Evolutionary conservation across 2,888 invertebrate genomes (phyloP).

Genomic region (Lathronympha strigana): DNA sequence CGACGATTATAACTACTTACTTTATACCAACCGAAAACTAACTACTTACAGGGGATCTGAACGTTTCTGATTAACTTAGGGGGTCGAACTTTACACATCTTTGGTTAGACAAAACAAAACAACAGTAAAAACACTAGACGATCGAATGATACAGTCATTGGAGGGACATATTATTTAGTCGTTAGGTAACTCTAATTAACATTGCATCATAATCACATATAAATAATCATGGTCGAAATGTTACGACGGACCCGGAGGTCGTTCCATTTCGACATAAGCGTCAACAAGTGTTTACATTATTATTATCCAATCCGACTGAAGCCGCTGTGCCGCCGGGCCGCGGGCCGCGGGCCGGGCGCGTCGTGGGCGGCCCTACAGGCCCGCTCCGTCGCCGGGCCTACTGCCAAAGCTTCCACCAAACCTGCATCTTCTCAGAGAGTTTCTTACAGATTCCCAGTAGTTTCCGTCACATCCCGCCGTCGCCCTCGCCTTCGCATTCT

Average conservation of each 20-base stretch:
- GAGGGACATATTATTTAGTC: slow-evolving; percentile 81
- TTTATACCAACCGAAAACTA: slow-evolving; percentile 77
- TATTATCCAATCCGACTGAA: slow-evolving; percentile 63
- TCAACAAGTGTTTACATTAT: slow-evolving; percentile 72
- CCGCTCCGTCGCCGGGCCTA: slow-evolving; percentile 51
- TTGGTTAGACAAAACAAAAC: slow-evolving; percentile 82
- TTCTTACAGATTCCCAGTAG: slow-evolving; percentile 95
- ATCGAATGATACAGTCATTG: slow-evolving; percentile 80
- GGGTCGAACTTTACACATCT: slow-evolving; percentile 71
- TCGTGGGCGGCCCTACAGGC: slow-evolving; percentile 39
- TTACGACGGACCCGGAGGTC: slow-evolving; percentile 69
- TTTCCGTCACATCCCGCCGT: slow-evolving; percentile 96
- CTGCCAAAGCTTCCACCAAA: slow-evolving; percentile 94
- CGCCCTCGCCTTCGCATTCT: slow-evolving; percentile 82
- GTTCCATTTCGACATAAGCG: slow-evolving; percentile 80
- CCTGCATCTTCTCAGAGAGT: slow-evolving; percentile 94
- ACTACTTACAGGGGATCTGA: slow-evolving; percentile 79
- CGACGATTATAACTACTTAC: slow-evolving; percentile 80
- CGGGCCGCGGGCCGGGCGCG: slow-evolving; percentile 48
- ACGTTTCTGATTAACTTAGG: slow-evolving; percentile 70
- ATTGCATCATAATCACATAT: slow-evolving; percentile 79
- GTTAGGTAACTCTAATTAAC: slow-evolving; percentile 82
- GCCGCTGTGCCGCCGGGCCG: slow-evolving; percentile 34
- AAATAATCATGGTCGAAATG: slow-evolving; percentile 79
- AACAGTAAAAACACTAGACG: slow-evolving; percentile 78